Evolutionary conservation across 2,797 vertebrate species (phyloP), one percentile per base, ranked within the genome.

Genomic region (Leptoclinus maculatus): DNA sequence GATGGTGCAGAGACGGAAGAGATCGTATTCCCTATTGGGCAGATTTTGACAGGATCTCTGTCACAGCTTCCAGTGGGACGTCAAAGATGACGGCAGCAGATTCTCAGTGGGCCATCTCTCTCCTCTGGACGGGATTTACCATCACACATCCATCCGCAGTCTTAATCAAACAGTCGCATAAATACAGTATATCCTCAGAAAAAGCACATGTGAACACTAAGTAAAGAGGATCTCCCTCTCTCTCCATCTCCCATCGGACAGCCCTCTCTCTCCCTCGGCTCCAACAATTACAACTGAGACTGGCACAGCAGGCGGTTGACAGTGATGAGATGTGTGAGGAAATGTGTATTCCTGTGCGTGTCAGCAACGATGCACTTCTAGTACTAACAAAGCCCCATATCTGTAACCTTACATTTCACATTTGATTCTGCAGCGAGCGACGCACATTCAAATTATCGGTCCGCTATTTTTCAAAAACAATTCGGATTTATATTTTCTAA

Each of bases 241-340:
- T 76, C 70, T 66, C 34, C 23, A 12, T 53, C 39, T 70, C 70
- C 79, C 27, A 58, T 1, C n/a, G 69, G 80, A 76, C 72, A 69
- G n/a, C n/a, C n/a, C 49, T 69, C 75, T 27, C 54, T 62, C 71
- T 77, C 70, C 64, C 67, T 78, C 80, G 65, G 62, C 71, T 79
- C 63, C 45, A 47, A 85, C 74, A 78, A 79, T 74, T 62, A 78
- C 53, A 72, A 80, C 66, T 62, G 73, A 83, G 76, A 70, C 74
- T 67, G 68, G 66, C 82, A 66, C 88, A 82, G 86, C 82, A 78
- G 88, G 88, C 5, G 65, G 75, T 10, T 83, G 90, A 93, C 87
- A 81, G 88, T 83, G 87, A 90, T 86, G 84, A 83, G 84, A 83
- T 53, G 75, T 77, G 76, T 86, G 80, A 83, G 88, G 75, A 84